Conservation (phyloP, 2,888 invertebrate genomes). For the Drosophila siamana region DNA sequence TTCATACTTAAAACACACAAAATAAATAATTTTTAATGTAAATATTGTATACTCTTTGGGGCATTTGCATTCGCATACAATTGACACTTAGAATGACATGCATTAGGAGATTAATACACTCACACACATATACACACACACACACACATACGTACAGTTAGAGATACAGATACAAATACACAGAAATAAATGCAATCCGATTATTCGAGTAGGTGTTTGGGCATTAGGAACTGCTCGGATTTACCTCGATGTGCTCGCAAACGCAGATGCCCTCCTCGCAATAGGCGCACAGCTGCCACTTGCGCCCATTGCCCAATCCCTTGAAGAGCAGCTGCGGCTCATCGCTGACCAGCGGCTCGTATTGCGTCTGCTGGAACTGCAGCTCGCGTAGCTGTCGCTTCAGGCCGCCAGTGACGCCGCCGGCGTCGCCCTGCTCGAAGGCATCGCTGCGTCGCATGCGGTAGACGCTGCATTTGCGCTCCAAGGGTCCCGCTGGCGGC, state of each 20-base stretch:
- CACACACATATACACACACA: constrained; percentile 15
- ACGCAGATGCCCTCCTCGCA: constrained; percentile 85
- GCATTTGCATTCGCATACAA: not conserved
- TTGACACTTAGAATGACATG: constrained; percentile 50
- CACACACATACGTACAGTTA: constrained; percentile 12
- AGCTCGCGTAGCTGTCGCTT: constrained; percentile 82
- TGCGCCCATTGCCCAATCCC: constrained; percentile 82
- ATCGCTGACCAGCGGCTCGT: constrained; percentile 83
- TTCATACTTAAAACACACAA: not conserved
- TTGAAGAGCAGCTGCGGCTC: constrained; percentile 84
- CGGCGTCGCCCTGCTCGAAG: constrained; percentile 71
- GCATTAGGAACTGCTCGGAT: constrained; percentile 21
- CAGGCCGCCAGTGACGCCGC: constrained; percentile 58
- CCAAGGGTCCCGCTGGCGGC: constrained; percentile 81
- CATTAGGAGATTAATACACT: constrained; percentile 29
- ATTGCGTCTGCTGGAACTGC: constrained; percentile 82
- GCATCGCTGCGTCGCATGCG: constrained; percentile 84
- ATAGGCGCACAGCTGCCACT: constrained; percentile 84
- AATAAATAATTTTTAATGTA: not conserved
- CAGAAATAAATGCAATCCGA: constrained; percentile 5
- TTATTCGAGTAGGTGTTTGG: not conserved
- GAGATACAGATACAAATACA: constrained; percentile 21
- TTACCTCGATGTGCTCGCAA: constrained; percentile 86
- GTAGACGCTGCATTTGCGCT: constrained; percentile 85
- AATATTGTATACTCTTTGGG: constrained; percentile 5